Conservation (phyloP, 2,797 vertebrate genomes). For the Enteromius anoplus region DNA sequence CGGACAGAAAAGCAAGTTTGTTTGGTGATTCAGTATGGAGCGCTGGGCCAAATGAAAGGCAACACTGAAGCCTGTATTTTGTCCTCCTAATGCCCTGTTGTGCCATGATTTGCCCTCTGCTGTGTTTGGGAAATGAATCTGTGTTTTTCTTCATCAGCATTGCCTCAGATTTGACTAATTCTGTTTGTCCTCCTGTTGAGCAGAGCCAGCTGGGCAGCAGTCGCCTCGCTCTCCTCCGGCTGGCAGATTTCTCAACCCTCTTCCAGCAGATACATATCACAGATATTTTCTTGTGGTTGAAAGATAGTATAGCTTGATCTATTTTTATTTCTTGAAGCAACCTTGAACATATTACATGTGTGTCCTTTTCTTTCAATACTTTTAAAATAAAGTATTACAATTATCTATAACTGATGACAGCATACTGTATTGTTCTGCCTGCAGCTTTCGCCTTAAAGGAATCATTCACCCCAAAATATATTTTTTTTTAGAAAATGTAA, state of each 20-base stretch:
- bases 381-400: background rate
- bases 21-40: background rate
- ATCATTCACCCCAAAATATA: background rate
- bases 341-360: background rate
- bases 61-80: conserved; percentile 16
- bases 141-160: conserved; percentile 28
- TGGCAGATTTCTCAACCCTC: conserved; percentile 23
- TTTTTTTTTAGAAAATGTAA: too few relatives aligned
- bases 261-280: background rate
- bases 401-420: background rate
- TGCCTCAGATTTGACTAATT: conserved; percentile 36
- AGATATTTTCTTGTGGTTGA: background rate
- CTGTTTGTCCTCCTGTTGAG: conserved; percentile 23
- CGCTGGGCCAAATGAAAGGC: background rate
- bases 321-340: background rate
- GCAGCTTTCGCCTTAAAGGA: background rate
- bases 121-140: conserved; percentile 6
- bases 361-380: background rate
- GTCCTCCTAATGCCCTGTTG: conserved; percentile 1
- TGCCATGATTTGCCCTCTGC: background rate
- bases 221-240: background rate
- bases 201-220: conserved; percentile 14
- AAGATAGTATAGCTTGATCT: conserved; percentile 3
- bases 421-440: background rate
- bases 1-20: background rate